Conservation (phyloP, 2,888 invertebrate species). For the Drosophila melanocephala region DNA sequence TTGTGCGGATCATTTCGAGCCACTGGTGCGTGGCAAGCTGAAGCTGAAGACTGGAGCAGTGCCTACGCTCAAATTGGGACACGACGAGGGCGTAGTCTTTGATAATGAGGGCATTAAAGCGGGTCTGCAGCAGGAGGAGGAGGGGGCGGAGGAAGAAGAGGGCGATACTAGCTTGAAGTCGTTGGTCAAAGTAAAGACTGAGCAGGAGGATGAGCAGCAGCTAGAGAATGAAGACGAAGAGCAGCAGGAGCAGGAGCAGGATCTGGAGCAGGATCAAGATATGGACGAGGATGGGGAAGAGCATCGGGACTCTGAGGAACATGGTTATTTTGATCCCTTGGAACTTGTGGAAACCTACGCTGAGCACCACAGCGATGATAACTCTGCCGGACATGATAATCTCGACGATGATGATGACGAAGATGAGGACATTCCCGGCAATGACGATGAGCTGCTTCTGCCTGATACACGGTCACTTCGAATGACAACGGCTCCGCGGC, state of each 20-base stretch:
- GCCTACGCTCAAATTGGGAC: conserved; percentile 78
- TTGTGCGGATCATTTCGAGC: conserved; percentile 79
- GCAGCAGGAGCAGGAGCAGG: conserved; percentile 7
- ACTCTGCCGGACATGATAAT: conserved; percentile 12
- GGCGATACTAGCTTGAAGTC: conserved; percentile 17
- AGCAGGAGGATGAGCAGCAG: conserved; percentile 15
- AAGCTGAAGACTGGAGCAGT: conserved; percentile 79
- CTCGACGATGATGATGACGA: conserved; percentile 31
- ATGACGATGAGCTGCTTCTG: conserved; percentile 48
- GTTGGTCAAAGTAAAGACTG: conserved; percentile 16
- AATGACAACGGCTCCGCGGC: conserved; percentile 24
- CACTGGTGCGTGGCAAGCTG: conserved; percentile 70
- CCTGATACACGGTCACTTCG: conserved; percentile 41
- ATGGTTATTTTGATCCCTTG: conserved; percentile 65
- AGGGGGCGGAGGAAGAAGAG: conserved; percentile 8
- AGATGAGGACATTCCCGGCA: conserved; percentile 29
- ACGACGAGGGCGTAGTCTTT: conserved; percentile 67
- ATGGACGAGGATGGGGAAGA: conserved; percentile 17
- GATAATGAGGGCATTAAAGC: conserved; percentile 70
- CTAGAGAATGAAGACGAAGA: conserved; percentile 26
- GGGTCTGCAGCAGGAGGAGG: conserved; percentile 48
- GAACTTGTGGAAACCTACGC: conserved; percentile 71
- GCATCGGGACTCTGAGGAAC: conserved; percentile 26
- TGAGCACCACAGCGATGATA: conserved; percentile 52
- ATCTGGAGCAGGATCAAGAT: conserved; percentile 2